A percentile compares a stretch with the other conserved stretches of the same genome.
Evolutionary conservation across 2,888 invertebrate species (phyloP).

Genomic region (Theristus sp.): DNA sequence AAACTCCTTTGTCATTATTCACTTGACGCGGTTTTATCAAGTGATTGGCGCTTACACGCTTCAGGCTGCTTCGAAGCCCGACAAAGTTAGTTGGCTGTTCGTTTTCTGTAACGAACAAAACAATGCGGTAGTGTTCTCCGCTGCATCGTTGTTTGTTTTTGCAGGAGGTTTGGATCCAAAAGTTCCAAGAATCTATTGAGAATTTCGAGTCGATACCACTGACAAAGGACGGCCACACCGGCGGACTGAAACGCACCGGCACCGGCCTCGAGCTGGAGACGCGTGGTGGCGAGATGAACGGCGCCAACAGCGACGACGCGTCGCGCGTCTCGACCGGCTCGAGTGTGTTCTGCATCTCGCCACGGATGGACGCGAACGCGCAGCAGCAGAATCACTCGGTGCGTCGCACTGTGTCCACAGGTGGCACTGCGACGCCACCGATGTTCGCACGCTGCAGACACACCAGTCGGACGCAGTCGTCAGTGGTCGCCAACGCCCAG

Average conservation of each 20-base stretch:
- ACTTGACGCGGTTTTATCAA: slow-evolving; percentile 37
- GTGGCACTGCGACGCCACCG: too few species aligned
- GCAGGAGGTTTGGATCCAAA: slow-evolving; percentile 28
- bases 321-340: not conserved
- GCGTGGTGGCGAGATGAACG: not conserved
- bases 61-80: slow-evolving; percentile 32
- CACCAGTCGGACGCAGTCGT: too few species aligned
- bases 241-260: not conserved
- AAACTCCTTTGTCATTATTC: slow-evolving; percentile 36
- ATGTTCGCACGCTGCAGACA: too few species aligned
- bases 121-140: not conserved
- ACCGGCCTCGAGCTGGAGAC: not conserved
- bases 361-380: not conserved
- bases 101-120: not conserved
- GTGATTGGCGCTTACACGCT: slow-evolving; percentile 36
- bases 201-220: slow-evolving; percentile 30
- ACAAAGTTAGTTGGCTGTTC: slow-evolving; percentile 30
- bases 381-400: too few species aligned
- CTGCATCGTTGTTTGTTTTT: not conserved
- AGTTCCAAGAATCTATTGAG: slow-evolving; percentile 31
- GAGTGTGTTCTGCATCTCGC: not conserved
- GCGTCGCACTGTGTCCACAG: too few species aligned
- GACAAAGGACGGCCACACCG: slow-evolving; percentile 14
- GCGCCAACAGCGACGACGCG: not conserved
- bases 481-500: too few species aligned